Evolutionary conservation across 2,797 vertebrate genomes (phyloP), one percentile per base, ranked within the genome.

Genomic region (Notoglanidium macrostoma): DNA sequence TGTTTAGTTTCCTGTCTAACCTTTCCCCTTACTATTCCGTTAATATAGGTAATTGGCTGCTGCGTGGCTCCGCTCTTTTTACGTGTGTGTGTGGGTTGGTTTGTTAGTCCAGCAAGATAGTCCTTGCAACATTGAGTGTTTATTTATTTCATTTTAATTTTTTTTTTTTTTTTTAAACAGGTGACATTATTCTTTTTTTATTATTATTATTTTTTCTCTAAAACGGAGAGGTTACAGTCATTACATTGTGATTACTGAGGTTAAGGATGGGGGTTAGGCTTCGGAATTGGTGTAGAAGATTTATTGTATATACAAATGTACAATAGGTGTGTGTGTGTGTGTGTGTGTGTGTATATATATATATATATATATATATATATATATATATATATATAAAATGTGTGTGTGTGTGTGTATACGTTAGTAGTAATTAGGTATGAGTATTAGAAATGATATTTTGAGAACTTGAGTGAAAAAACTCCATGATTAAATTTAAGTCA

Each of bases 1-100:
- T 57, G 46, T 59, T 74, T 46, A 5, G 86, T 87, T 91, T 91
- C 88, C 86, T 91, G 84, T 83, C 59, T 87, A 88, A 90, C 90
- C 74, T 90, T 74, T 90, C 46, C 86, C 89, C 86, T 59, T 32
- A 73, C 84, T 23, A 5, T 88, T 46, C 74, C 59, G 21, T 19
- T 85, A 68, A 76, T 79, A 85, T 85, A 40, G 84, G 84, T 90
- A 77, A 90, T 86, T 81, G 5, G 63, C 12, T 76, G 26, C 32
- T 46, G 26, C 17, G 14, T 40, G 15, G 29, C 12, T 55, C 46
- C 44, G 11, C 11, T 51, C 61, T 51, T 54, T 85, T 55, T 72
- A 49, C 46, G 26, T 14, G 59, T 77, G 46, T 49, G 9, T 82
- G 44, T 72, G 72, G 51, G 21, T 76, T 40, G 73, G 40, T 78